A percentile compares a stretch with the other conserved stretches of the same genome.
Conservation (phyloP, 2,113 vertebrate species). For the Anoura caudifer region DNA sequence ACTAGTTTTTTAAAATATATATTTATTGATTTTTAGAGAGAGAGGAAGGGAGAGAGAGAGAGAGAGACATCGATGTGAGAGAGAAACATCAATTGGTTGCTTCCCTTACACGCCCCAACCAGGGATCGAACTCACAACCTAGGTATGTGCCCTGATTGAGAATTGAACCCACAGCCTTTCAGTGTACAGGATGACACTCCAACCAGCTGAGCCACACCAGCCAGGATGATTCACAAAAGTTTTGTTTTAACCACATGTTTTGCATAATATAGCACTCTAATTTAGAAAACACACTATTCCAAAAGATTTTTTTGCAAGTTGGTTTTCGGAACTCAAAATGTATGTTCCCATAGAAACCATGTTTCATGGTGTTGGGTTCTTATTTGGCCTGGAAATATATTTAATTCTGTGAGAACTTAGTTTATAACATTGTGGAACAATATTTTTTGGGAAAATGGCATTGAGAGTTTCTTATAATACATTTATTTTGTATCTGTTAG, state of each 20-base stretch:
- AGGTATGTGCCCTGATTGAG: too few relatives aligned
- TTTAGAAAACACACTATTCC: background rate
- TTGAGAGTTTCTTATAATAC: background rate
- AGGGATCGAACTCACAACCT: too few relatives aligned
- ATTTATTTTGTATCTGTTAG: background rate
- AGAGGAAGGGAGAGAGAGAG: too few relatives aligned
- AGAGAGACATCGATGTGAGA: too few relatives aligned
- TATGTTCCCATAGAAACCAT: slow-evolving; percentile 21
- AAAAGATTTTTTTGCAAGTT: slow-evolving; percentile 31
- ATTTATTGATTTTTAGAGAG: too few relatives aligned
- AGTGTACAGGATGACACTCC: too few relatives aligned
- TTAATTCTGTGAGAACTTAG: background rate
- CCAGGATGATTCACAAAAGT: background rate
- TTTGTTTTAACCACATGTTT: slow-evolving; percentile 43
- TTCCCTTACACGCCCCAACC: too few relatives aligned
- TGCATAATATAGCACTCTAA: background rate
- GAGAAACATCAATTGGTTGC: too few relatives aligned
- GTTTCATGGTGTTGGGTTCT: background rate
- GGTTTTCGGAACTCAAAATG: background rate
- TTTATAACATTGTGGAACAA: background rate
- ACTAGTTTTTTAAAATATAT: slow-evolving; percentile 21
- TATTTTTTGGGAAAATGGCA: background rate
- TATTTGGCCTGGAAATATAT: background rate
- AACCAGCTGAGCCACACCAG: too few relatives aligned
- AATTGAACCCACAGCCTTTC: too few relatives aligned